phyloP scores from a whole-genome alignment of 2,888 invertebrate genomes.

The Sphaerophoria rueppellii region DNA sequence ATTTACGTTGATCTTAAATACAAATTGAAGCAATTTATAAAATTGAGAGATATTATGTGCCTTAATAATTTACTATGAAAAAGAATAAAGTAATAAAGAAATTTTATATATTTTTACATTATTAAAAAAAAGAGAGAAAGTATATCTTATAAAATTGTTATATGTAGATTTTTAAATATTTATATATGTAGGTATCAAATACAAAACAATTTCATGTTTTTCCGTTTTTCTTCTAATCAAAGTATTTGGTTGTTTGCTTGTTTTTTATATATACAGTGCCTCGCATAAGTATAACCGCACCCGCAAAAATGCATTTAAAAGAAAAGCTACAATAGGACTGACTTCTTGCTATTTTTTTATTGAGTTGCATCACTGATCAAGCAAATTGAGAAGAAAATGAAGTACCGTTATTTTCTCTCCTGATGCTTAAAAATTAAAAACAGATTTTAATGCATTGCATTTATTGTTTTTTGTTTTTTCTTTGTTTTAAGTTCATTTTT shows the following conservation, averaged over 20 bases:
- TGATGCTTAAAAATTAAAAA: too few species aligned
- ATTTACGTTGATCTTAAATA: constrained; percentile 70
- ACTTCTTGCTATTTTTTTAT: too few species aligned
- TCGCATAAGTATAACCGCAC: too few species aligned
- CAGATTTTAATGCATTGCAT: too few species aligned
- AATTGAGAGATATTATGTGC: constrained; percentile 71
- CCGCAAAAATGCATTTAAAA: constrained; percentile 41
- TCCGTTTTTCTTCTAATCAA: not conserved
- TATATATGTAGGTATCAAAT: not conserved
- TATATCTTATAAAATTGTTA: constrained; percentile 54
- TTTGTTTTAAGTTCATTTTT: too few species aligned
- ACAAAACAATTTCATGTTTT: not conserved
- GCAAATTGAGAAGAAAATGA: too few species aligned
- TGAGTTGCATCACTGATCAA: too few species aligned
- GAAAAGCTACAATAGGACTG: too few species aligned
- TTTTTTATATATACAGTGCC: too few species aligned
- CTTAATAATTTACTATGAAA: constrained; percentile 66
- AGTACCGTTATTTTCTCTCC: too few species aligned
- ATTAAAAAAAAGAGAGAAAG: constrained; percentile 50
- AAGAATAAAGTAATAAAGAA: not conserved
- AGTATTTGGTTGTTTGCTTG: constrained; percentile 2
- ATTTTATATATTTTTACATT: constrained; percentile 52
- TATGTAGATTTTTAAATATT: constrained; percentile 47
- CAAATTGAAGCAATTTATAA: constrained; percentile 69
- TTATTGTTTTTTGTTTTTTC: too few species aligned